phyloP scores from a whole-genome alignment of 2,113 vertebrate species.

The Acanthochromis polyacanthus region DNA sequence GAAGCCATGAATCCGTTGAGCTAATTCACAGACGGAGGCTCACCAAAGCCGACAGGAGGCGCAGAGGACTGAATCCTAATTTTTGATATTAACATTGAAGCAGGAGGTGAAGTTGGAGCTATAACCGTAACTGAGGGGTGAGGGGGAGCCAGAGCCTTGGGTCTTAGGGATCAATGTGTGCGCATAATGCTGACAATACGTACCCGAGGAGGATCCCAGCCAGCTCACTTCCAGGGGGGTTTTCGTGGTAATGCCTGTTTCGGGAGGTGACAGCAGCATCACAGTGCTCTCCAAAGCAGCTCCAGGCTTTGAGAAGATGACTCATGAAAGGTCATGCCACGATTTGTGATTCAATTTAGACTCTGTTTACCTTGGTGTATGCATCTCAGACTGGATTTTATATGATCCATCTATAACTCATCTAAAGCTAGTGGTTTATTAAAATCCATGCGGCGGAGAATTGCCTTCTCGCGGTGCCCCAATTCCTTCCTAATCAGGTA shows the following conservation, averaged over 20 bases:
- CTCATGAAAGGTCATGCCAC: constrained; percentile 14
- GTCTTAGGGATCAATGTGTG: constrained; percentile 53
- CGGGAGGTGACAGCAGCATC: constrained; percentile 14
- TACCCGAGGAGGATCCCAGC: constrained; percentile 24
- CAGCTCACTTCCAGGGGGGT: constrained; percentile 17
- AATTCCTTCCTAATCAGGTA: constrained; percentile 1
- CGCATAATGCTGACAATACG: constrained; percentile 44
- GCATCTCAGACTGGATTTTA: not conserved
- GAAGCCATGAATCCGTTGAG: constrained; percentile 38
- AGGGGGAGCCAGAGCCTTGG: constrained; percentile 8
- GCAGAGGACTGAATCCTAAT: constrained; percentile 34
- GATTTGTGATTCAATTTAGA: constrained; percentile 21
- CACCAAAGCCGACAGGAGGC: constrained; percentile 49
- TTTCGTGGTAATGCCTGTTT: constrained; percentile 42
- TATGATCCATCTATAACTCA: not conserved
- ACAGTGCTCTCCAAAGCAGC: not conserved
- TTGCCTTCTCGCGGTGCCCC: not conserved
- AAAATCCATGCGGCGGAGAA: not conserved
- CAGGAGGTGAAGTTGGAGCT: constrained; percentile 44
- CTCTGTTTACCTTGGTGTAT: constrained; percentile 7
- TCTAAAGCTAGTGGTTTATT: not conserved
- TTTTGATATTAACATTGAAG: constrained; percentile 42
- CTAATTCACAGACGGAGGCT: constrained; percentile 55
- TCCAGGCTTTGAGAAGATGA: constrained; percentile 11
- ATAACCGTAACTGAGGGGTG: constrained; percentile 32